Evolutionary conservation across 1,140 invertebrate genomes (phyloP), one percentile per base, ranked within the genome.

Genomic region (Manduca sexta): DNA sequence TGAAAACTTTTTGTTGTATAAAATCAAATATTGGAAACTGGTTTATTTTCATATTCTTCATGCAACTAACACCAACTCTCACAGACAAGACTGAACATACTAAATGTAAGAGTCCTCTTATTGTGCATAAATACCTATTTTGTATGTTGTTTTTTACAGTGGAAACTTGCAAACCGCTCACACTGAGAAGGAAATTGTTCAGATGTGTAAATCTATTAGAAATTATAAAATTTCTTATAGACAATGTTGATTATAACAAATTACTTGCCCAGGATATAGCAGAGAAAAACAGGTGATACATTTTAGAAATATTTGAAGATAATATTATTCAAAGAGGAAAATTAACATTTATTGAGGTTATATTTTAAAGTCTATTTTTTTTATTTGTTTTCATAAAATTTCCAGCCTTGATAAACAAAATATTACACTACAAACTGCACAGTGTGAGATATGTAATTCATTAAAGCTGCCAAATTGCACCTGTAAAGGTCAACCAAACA

Each of bases 161-260:
- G 44, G 81, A 84, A 67, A 75, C 75, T 26, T 84, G 81, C 50
- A 81, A 76, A 48, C 81, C 81, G 14, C 62, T n/a, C 49, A 13
- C 47, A 8, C 50, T 84, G 12, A 61, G 81, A n/a, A n/a, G 62
- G 41, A 82, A 66, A 45, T 48, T 84, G 37, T 55, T 82, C 38
- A 77, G 81, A 42, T 84, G 72, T 59, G 49, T 64, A 5, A 83
- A 78, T 59, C 39, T 84, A 26, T 51, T 81, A 18, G 81, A 84
- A 45, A 59, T 80, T 13, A 65, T 82, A 0, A 82, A 78, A 47
- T 67, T 74, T 48, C 61, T 84, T 26, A 46, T 78, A n/a, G 65
- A 52, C 42, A 21, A 78, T 54, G 44, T 76, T 40, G 81, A 84
- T 56, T 31, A 69, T n/a, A 68, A 69, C 37, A 79, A 73, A 54